phyloP scores from a whole-genome alignment of 2,113 vertebrate species.

The Burhinus oedicnemus region DNA sequence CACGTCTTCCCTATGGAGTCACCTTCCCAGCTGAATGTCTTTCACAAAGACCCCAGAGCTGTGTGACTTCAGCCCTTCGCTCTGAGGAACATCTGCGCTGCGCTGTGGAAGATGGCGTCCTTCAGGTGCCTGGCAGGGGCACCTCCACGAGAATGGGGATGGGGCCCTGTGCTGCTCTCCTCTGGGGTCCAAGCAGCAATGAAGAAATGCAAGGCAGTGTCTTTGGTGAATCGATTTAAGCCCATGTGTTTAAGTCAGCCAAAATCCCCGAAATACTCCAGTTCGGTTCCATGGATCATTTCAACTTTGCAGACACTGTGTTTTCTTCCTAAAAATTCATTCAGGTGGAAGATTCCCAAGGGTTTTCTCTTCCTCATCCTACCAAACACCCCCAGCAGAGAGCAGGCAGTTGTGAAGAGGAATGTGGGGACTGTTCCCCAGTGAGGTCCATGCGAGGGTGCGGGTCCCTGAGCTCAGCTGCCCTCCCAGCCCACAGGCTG shows the following conservation, averaged over 20 bases:
- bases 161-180: not conserved
- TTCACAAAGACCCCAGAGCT: not conserved
- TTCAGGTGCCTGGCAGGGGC: no score
- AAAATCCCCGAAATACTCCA: fast-evolving
- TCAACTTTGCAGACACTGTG: not conserved
- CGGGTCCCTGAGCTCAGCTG: fast-evolving
- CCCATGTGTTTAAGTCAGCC: fast-evolving
- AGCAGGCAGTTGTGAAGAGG: not conserved
- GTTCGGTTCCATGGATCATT: not conserved
- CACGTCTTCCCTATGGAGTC: not conserved
- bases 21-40: fast-evolving
- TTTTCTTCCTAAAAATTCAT: not conserved
- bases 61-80: fast-evolving
- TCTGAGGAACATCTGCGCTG: not conserved
- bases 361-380: not conserved
- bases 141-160: fast-evolving
- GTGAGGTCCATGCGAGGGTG: fast-evolving
- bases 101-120: fast-evolving
- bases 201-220: not conserved
- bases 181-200: fast-evolving
- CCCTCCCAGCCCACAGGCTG: fast-evolving
- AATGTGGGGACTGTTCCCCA: fast-evolving
- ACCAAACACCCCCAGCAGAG: fast-evolving
- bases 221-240: not conserved
- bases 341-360: not conserved